A percentile compares a stretch with the other conserved stretches of the same genome.
Conservation (phyloP, 1,140 invertebrate species). For the Ruditapes philippinarum region DNA sequence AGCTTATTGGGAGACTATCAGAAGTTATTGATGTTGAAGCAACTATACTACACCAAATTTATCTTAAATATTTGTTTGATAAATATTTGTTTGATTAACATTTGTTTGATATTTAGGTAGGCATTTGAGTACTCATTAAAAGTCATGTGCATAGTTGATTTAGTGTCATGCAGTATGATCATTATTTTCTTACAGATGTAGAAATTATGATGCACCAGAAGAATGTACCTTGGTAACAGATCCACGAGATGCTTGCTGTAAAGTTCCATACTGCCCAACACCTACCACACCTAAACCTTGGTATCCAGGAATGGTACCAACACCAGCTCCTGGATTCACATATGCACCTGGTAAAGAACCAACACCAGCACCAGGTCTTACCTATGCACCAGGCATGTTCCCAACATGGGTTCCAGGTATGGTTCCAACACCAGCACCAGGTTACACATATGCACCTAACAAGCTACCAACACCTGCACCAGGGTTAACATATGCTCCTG, state of each 20-base stretch:
- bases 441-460: slow-evolving; percentile 59
- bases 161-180: no score
- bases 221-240: slow-evolving; percentile 77
- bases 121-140: no score
- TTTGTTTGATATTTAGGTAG: neutral
- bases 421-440: slow-evolving; percentile 67
- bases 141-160: no score
- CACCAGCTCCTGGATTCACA: slow-evolving; percentile 70
- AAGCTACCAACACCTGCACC: slow-evolving; percentile 67
- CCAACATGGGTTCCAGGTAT: slow-evolving; percentile 64
- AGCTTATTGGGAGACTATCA: no score
- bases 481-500: slow-evolving; percentile 74
- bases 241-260: slow-evolving; percentile 77
- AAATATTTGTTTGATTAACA: neutral
- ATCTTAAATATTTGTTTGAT: neutral
- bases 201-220: slow-evolving; percentile 74
- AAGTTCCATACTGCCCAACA: slow-evolving; percentile 73
- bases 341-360: slow-evolving; percentile 68
- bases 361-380: slow-evolving; percentile 67
- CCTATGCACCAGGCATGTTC: slow-evolving; percentile 68
- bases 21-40: no score
- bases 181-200: slow-evolving; percentile 77
- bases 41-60: no score
- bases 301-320: slow-evolving; percentile 55
- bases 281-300: slow-evolving; percentile 55